Evolutionary conservation across 2,113 vertebrate genomes (phyloP), one percentile per base, ranked within the genome.

Genomic region (Dromiciops gliroides): DNA sequence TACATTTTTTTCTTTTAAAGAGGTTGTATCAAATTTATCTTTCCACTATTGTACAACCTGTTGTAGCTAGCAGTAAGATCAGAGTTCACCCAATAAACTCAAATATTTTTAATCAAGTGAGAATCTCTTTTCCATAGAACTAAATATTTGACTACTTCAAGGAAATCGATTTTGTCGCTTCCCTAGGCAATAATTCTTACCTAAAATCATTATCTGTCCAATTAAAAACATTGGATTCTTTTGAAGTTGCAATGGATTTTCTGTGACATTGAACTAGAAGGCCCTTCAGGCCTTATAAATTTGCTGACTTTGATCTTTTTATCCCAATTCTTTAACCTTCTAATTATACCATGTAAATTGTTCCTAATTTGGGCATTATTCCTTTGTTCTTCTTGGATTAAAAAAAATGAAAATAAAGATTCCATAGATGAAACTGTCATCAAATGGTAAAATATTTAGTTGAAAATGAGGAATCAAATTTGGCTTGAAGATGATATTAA

Each of bases 181-280:
- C 67, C 67, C 23, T 83, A 44, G 67, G n/a, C 44, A n/a, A 83
- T 83, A 83, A 83, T 83, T 83, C 67, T 83, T 83, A 83, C 22
- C 67, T 83, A 83, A 83, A 83, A 83, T 83, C 67, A 83, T 83
- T 83, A 83, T 83, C 67, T 83, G n/a, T 83, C 67, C 67, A 83
- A 2, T 83, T 44, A n/a, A 83, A 83, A 44, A 83, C 67, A 83
- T 23, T 83, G 67, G 19, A 44, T 83, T 83, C 67, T 83, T 83
- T 83, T 83, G 67, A 83, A 83, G n/a, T 23, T 83, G 67, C n/a
- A 83, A 44, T 83, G n/a, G n/a, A 83, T 83, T 83, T 44, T 83
- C n/a, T 83, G n/a, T 44, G n/a, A 83, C 67, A 83, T 23, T 83
- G 67, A 83, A 83, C n/a, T 44, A 83, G 67, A 83, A 44, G n/a